Base-by-base conservation (phyloP, 2,888 invertebrate species). In the Mimachlamys varia region DNA sequence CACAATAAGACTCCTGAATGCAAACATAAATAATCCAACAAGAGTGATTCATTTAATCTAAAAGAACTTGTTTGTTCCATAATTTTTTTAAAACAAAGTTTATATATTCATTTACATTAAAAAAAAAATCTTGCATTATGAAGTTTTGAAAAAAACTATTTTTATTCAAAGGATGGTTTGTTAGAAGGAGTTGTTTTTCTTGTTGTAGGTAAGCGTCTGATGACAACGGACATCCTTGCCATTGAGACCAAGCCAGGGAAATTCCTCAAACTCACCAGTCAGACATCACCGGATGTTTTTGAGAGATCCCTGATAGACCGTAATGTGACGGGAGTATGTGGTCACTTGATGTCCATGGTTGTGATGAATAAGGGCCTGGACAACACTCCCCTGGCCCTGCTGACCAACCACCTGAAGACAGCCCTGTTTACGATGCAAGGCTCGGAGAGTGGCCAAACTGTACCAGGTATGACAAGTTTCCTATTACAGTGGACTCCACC, bases 331-430 rank as follows among this genome's bases (percentile, higher is more conserved):
- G 90, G 88, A 0, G 93, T 95, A 0, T 94, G 95, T 90, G 96
- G 96, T 37, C 96, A 96, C 89, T 93, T 96, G 88, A 95, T 95
- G 50, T 96, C 96, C 13, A 92, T 96, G 90, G 93, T 96, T n/a
- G 95, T 95, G 37, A 90, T 92, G n/a, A 95, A 95, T 90, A 95
- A 94, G 89, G 96, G 96, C 13, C 89, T 95, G 38, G 94, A 94
- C 76, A 95, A 94, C 91, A 94, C 95, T 22, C 96, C 96, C 0
- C 90, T 95, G 55, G 95, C 96, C 12, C 93, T 96, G 88, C 93
- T 96, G 88, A 94, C 95, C 27, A 96, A 96, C 87, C 95, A 95
- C 87, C 92, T 96, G 89, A 95, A 95, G 89, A 94, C 95, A 15
- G 95, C 94, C 0, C 94, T 96, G 44, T 93, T 95, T 88, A 93